A percentile compares a stretch with the other conserved stretches of the same genome.
phyloP scores from a whole-genome alignment of 2,797 vertebrate genomes.

The Uromys caudimaculatus region DNA sequence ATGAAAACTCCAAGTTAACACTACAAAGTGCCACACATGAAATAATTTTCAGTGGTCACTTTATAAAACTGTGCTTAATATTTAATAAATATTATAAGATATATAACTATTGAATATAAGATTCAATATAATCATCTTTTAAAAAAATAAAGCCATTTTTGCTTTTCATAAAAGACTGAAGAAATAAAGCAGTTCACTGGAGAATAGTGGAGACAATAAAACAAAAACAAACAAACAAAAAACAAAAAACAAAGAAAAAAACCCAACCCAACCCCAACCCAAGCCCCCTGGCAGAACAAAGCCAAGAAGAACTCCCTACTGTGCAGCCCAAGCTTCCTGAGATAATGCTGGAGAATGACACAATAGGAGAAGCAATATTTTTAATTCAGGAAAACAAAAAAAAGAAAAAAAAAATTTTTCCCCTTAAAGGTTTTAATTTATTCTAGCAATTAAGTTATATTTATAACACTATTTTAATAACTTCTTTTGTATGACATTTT shows the following conservation, averaged over 20 bases:
- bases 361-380: constrained; percentile 22
- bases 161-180: constrained; percentile 47
- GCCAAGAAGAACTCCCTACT: not conserved
- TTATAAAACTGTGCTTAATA: constrained; percentile 34
- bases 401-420: too few relatives aligned
- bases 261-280: not conserved
- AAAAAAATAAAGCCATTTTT: constrained; percentile 41
- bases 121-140: constrained; percentile 16
- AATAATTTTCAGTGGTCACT: constrained; percentile 37
- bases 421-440: too few relatives aligned
- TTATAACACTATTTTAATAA: too few relatives aligned
- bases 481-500: too few relatives aligned
- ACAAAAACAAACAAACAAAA: not conserved
- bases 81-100: not conserved
- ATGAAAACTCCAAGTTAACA: constrained; percentile 29
- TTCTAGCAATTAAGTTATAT: too few relatives aligned
- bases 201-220: not conserved
- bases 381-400: constrained; percentile 33
- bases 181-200: constrained; percentile 50
- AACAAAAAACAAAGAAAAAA: too few relatives aligned
- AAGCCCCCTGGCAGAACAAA: constrained; percentile 7
- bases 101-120: not conserved
- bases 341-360: constrained; percentile 48
- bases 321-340: not conserved
- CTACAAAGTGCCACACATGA: constrained; percentile 38